A percentile compares a stretch with the other conserved stretches of the same genome.
Evolutionary conservation across 2,888 invertebrate genomes (phyloP).

Genomic region (Yponomeuta cagnagella): DNA sequence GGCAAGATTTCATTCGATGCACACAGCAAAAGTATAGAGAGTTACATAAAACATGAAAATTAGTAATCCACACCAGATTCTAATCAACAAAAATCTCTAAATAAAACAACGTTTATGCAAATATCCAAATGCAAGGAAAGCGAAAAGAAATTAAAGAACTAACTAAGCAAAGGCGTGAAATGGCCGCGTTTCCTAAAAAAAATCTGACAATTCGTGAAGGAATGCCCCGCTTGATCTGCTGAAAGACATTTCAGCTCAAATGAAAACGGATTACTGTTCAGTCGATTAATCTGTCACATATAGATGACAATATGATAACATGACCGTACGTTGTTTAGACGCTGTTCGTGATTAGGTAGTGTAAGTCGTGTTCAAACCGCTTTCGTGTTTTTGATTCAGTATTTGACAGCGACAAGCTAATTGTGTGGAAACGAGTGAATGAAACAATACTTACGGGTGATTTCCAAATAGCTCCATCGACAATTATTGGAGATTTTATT

Average conservation of each 20-base stretch:
- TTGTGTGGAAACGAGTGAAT: not conserved
- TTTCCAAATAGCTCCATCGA: too few species aligned
- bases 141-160: constrained; percentile 10
- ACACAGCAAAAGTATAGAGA: too few species aligned
- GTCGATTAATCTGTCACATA: constrained; percentile 7
- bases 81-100: too few species aligned
- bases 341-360: not conserved
- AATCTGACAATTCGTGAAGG: constrained; percentile 31
- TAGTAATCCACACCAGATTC: too few species aligned
- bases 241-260: constrained; percentile 32
- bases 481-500: too few species aligned
- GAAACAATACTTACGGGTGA: not conserved
- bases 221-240: constrained; percentile 39
- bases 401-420: not conserved
- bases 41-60: too few species aligned
- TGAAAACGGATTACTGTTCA: constrained; percentile 1
- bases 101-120: not conserved
- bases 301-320: constrained; percentile 4
- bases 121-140: constrained; percentile 13
- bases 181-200: constrained; percentile 10
- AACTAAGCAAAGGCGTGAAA: not conserved
- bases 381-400: not conserved
- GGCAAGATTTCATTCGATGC: too few species aligned
- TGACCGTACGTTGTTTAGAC: not conserved
- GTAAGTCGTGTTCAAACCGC: not conserved